Conservation (phyloP, 2,113 vertebrate species). For the Oncorhynchus kisutch region DNA sequence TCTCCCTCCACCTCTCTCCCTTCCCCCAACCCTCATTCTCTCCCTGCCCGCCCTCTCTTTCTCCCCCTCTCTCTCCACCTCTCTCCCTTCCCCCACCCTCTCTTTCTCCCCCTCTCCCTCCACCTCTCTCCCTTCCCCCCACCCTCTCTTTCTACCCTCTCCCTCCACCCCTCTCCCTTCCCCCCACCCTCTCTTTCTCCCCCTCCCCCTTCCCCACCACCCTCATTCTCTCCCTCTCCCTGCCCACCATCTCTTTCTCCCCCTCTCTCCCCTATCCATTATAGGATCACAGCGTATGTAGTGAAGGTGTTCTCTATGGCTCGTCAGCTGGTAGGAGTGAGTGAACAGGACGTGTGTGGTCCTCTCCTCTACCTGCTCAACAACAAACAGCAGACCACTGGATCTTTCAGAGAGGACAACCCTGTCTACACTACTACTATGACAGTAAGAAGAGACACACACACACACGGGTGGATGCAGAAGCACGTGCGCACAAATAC, state of each 20-base stretch:
- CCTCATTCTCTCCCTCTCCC: no score
- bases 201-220: no score
- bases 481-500: background rate
- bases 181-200: no score
- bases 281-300: slow-evolving; percentile 89
- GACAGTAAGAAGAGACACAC: slow-evolving; percentile 59
- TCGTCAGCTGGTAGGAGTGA: slow-evolving; percentile 58
- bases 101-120: no score
- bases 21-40: no score
- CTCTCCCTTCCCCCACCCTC: no score
- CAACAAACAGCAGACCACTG: slow-evolving; percentile 69
- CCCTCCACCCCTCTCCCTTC: no score
- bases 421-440: slow-evolving; percentile 73
- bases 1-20: background rate
- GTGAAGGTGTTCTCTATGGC: slow-evolving; percentile 90
- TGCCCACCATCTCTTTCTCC: background rate
- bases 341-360: slow-evolving; percentile 75
- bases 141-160: no score
- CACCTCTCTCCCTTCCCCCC: no score
- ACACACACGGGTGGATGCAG: background rate
- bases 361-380: slow-evolving; percentile 83
- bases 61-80: no score
- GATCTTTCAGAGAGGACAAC: slow-evolving; percentile 79
- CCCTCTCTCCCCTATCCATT: background rate
- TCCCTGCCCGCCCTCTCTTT: no score